Base-by-base conservation (phyloP, 1,140 invertebrate genomes). In the Charaxes varanes region DNA sequence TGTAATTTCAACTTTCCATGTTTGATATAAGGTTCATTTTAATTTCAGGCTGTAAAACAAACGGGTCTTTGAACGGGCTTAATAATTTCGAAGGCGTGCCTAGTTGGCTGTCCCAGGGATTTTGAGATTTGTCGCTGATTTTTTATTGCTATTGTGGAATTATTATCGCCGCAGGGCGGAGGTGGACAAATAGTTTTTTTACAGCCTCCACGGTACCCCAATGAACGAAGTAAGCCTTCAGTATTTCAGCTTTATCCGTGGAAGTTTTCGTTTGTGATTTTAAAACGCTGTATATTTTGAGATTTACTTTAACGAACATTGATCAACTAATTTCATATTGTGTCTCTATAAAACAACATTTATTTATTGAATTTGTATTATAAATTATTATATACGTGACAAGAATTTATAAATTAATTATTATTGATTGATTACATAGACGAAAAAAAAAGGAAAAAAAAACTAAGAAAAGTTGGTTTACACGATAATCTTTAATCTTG, bases 1-100 rank as follows among this genome's bases (percentile, higher is more conserved):
- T 13, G 6, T 8, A 55, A 62, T 30, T 28, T 49, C 8, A 21
- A 30, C 19, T 47, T 41, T 59, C 45, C 22, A 6, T 0, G 0
- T 4, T 19, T 4, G 5, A 10, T 0, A 28, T 56, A 63, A 30
- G 34, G 64, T 62, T 38, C 1, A 44, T 34, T 58, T 53, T 66
- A 4, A 0, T 31, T 11, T 42, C 8, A 6, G 1, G 12, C n/a
- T 5, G 15, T 35, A 15, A 48, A 15, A 53, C 41, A 53, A 55
- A 53, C 45, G 37, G 36, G 51, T 57, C 35, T 56, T 53, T 61
- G 52, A 62, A 70, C 69, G 69, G 56, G 67, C 67, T 78, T 80
- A 80, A 76, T 76, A 76, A 82, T 78, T 78, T 82, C 58, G 58
- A 70, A 74, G 74, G 76, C 78, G 74, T 82, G 76, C 71, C 64